phyloP scores from a whole-genome alignment of 1,140 invertebrate species.

The Acyrthosiphon pisum region DNA sequence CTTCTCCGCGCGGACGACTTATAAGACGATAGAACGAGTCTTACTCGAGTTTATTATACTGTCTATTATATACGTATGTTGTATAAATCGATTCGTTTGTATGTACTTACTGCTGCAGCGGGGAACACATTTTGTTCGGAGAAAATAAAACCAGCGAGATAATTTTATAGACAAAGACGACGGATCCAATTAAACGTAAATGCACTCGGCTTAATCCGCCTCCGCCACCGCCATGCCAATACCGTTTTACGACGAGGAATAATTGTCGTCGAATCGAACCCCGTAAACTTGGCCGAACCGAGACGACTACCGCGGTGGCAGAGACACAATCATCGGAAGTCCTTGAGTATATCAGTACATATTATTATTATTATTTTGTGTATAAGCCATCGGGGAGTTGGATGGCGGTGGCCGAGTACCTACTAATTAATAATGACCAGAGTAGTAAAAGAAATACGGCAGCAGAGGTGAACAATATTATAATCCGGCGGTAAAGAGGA shows the following conservation, averaged over 20 bases:
- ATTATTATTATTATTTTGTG: not conserved
- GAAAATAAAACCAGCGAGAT: conserved; percentile 1
- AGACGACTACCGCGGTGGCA: not conserved
- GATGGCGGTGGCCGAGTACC: not conserved
- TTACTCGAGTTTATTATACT: not conserved
- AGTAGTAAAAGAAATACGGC: not conserved
- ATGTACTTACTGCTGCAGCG: not conserved
- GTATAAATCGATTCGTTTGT: not conserved
- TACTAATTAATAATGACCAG: not conserved
- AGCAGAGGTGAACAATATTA: not conserved
- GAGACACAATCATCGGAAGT: not conserved
- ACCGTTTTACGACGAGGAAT: not conserved
- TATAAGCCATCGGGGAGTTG: not conserved
- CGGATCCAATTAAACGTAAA: conserved; percentile 53
- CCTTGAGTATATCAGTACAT: not conserved
- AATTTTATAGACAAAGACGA: conserved; percentile 40
- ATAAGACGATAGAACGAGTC: not conserved
- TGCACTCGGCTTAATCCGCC: conserved; percentile 41
- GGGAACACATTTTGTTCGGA: not conserved
- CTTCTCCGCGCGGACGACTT: not conserved
- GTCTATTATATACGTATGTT: not conserved
- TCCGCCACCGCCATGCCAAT: not conserved
- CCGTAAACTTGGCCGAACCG: not conserved
- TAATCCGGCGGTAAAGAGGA: not conserved
- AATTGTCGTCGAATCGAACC: not conserved